Conservation (phyloP, 1,140 invertebrate genomes). For the Conopomorpha cramerella region DNA sequence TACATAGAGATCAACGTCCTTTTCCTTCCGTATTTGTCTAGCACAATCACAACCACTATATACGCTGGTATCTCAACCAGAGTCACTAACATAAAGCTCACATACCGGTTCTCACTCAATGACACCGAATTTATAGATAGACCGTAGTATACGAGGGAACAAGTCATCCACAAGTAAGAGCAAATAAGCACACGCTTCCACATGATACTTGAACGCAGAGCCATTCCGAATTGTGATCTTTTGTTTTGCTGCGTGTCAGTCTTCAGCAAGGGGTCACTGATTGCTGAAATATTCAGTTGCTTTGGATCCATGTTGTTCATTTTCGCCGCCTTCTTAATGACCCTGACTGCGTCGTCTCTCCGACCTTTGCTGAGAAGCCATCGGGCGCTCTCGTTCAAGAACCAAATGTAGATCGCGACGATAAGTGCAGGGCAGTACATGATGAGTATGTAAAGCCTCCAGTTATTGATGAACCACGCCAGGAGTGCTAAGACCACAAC, state of each 20-base stretch:
- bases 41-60: constrained; percentile 65
- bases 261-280: constrained; percentile 46
- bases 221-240: constrained; percentile 33
- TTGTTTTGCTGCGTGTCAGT: constrained; percentile 27
- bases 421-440: constrained; percentile 70
- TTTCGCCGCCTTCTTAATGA: constrained; percentile 71
- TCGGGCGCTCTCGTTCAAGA: constrained; percentile 81
- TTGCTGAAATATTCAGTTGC: constrained; percentile 59
- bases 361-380: constrained; percentile 81
- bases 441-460: constrained; percentile 70
- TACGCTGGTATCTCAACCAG: constrained; percentile 77
- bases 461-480: constrained; percentile 72
- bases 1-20: constrained; percentile 42
- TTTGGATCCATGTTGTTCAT: constrained; percentile 69
- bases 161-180: constrained; percentile 73
- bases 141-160: constrained; percentile 81
- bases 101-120: constrained; percentile 69
- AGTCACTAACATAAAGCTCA: constrained; percentile 72
- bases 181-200: constrained; percentile 69
- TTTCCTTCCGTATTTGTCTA: constrained; percentile 69
- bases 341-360: constrained; percentile 68
- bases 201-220: constrained; percentile 63
- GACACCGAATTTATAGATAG: constrained; percentile 81
- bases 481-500: constrained; percentile 68
- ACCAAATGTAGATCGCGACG: constrained; percentile 80